phyloP scores from a whole-genome alignment of 92 coral and sea anemone genomes.

The Actinostola sp. region DNA sequence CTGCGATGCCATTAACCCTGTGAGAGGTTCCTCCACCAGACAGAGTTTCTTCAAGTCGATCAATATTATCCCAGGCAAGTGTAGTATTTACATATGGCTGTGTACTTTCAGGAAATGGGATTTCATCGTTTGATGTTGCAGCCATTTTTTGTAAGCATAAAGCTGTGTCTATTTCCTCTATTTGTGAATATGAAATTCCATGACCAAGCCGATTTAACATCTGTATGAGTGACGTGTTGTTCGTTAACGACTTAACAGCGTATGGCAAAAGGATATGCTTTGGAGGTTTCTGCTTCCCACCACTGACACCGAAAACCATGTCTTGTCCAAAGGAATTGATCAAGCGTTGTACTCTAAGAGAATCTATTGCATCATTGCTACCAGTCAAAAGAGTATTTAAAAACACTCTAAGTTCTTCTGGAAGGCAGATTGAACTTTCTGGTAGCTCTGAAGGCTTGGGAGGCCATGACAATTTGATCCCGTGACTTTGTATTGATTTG shows the following conservation, averaged over 20 bases:
- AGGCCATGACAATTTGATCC: no score
- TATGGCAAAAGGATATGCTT: conserved; percentile 39
- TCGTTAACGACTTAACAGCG: conserved; percentile 43
- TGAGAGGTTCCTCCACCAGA: conserved; percentile 55
- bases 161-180: conserved; percentile 58
- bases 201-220: conserved; percentile 46
- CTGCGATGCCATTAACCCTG: conserved; percentile 41
- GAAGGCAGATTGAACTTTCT: conserved; percentile 14
- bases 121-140: conserved; percentile 17
- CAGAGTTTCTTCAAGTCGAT: conserved; percentile 54
- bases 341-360: no score
- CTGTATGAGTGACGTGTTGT: conserved; percentile 37
- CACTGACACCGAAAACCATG: conserved; percentile 18
- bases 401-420: conserved; percentile 12
- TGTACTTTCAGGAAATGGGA: conserved; percentile 43
- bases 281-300: conserved; percentile 20
- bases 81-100: conserved; percentile 36
- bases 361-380: neutral
- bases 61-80: conserved; percentile 63
- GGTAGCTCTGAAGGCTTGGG: conserved; percentile 25
- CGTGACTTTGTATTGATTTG: no score
- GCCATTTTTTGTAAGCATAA: conserved; percentile 59
- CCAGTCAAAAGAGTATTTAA: conserved; percentile 14
- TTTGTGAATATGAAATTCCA: conserved; percentile 44
- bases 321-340: conserved; percentile 24